A percentile compares a stretch with the other conserved stretches of the same genome.
phyloP scores from a whole-genome alignment of 2,113 vertebrate genomes.

The Orthochromis malagaraziensis region DNA sequence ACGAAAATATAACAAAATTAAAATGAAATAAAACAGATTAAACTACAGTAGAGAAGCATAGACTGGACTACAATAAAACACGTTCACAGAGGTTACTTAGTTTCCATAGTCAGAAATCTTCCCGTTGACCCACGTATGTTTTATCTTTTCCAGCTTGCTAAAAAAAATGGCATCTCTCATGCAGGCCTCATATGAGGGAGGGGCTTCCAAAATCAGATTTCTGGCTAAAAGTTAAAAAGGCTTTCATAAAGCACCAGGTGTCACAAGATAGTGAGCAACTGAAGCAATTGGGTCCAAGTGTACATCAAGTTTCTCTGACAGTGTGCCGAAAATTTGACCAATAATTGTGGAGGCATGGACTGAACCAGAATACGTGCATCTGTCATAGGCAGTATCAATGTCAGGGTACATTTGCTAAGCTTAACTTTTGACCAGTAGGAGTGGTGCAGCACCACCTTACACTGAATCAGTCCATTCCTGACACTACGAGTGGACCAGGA shows the following conservation, averaged over 20 bases:
- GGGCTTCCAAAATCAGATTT: neutral
- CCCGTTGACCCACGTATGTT: neutral
- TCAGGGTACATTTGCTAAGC: neutral
- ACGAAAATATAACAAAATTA: neutral
- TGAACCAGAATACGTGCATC: neutral
- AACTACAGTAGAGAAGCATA: neutral
- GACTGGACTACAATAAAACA: neutral
- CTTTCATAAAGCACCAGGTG: neutral
- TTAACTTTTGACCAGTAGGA: neutral
- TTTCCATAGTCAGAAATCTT: neutral
- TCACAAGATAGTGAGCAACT: fast-evolving
- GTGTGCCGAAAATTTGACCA: fast-evolving
- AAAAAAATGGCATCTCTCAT: neutral
- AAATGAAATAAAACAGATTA: neutral
- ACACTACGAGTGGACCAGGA: fast-evolving
- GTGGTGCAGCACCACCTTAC: neutral
- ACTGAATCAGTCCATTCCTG: fast-evolving
- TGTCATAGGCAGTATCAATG: fast-evolving
- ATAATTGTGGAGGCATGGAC: neutral
- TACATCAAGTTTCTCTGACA: neutral
- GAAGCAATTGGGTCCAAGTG: neutral
- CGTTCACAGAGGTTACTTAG: neutral
- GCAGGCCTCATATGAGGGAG: neutral
- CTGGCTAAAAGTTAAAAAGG: neutral
- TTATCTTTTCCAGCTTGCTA: neutral